Base-by-base conservation (phyloP, 1,140 invertebrate genomes). In the Pristionchus pacificus region DNA sequence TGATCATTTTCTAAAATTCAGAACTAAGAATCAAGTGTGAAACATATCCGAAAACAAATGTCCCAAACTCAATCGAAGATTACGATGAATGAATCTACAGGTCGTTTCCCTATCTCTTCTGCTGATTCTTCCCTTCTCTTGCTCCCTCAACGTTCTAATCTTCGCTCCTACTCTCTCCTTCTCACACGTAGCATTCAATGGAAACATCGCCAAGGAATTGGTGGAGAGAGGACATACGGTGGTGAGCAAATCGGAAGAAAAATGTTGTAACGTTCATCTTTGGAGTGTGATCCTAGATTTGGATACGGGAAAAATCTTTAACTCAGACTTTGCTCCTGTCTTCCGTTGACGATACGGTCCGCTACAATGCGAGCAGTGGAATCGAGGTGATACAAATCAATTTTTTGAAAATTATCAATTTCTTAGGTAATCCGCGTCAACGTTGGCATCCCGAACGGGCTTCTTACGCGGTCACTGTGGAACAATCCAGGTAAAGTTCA, bases 401-500 rank as follows among this genome's bases (percentile, higher is more conserved):
- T 49, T 2, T 30, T 75, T 67, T 76, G 19, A 31, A 15, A 19
- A n/a, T 28, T 70, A 1, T 60, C 74, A 1, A 67, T n/a, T 76
- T 32, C 58, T 28, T 55, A 28, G 33, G 49, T 68, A 25, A 30
- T 71, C 57, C 63, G 72, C 28, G 70, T 78, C 33, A 49, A 78
- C 60, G 73, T 77, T 29, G 69, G 70, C 31, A 33, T 80, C 58
- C 30, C 63, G 10, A 59, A 68, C 15, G 74, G 72, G 0, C 58
- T 60, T 62, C 57, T 81, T 10, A 67, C 67, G 29, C 67, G 70
- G 30, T 65, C 79, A 13, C 60, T 80, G 6, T 80, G 79, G 79
- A 29, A 71, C 25, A 80, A 79, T 75, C 79, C 79, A n/a, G 79
- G 78, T 60, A 79, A 79, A n/a, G n/a, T n/a, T n/a, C n/a, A n/a